These are phyloP conservation scores for Ptychobarbus kaznakovi DNA, from an alignment of 2,797 vertebrate species.

Conservation along the genomic window DNA sequence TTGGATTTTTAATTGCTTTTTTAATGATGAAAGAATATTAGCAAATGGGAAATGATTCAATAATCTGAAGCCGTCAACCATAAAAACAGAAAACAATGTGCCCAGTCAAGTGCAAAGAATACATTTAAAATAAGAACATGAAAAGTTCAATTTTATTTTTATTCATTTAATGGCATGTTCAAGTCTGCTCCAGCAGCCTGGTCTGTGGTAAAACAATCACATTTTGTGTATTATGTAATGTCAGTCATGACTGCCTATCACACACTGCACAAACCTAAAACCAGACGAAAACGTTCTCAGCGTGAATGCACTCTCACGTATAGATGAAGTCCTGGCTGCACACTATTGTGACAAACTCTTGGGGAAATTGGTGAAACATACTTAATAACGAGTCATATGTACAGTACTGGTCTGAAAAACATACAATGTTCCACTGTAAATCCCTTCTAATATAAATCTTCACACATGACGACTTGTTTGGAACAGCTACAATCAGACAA, in stretches of 20 bases:
- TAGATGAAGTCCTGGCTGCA: background rate
- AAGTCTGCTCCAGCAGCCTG: background rate
- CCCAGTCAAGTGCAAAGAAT: background rate
- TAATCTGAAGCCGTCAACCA: conserved; percentile 36
- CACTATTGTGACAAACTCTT: background rate
- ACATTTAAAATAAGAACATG: conserved; percentile 3
- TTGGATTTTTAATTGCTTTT: conserved; percentile 16
- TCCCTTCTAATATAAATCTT: background rate
- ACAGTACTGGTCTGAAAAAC: background rate
- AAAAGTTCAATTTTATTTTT: conserved; percentile 18
- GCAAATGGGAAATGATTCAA: conserved; percentile 34
- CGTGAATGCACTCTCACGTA: background rate
- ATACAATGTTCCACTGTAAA: background rate
- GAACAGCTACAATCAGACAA: background rate
- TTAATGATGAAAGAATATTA: conserved; percentile 31
- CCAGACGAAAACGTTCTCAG: background rate
- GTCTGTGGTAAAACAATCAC: background rate
- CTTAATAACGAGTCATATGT: background rate
- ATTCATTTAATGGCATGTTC: background rate
- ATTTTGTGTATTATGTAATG: background rate
- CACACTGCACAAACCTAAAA: background rate
- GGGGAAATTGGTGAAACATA: background rate
- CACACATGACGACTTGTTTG: background rate
- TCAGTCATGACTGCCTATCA: background rate
- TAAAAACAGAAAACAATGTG: conserved; percentile 37